Evolutionary conservation across 2,888 invertebrate species (phyloP).

Genomic region (Drepana falcataria): DNA sequence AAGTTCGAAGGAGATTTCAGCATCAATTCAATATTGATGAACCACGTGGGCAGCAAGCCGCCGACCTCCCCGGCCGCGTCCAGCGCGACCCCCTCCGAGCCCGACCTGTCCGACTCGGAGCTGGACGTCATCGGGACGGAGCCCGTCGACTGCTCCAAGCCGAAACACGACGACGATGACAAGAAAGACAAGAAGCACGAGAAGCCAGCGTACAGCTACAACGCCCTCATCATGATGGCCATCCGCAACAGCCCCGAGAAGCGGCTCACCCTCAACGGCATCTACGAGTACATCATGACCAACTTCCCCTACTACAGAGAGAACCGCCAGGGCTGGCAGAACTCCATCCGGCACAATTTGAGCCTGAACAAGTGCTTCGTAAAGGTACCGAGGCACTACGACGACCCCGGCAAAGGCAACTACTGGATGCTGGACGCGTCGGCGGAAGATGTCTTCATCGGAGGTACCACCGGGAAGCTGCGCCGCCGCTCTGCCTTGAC

Average conservation of each 20-base stretch:
- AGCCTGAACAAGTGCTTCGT: slow-evolving; percentile 99
- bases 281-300: slow-evolving; percentile 99
- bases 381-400: slow-evolving; percentile 97
- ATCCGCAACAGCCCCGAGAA: slow-evolving; percentile 96
- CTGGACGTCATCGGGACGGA: slow-evolving; percentile 88
- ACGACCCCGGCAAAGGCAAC: slow-evolving; percentile 99
- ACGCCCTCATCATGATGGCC: slow-evolving; percentile 99
- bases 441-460: slow-evolving; percentile 99
- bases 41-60: slow-evolving; percentile 62
- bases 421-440: slow-evolving; percentile 99
- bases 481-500: slow-evolving; percentile 93
- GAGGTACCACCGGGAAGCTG: slow-evolving; percentile 96
- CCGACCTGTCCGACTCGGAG: slow-evolving; percentile 81
- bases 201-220: slow-evolving; percentile 99
- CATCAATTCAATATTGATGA: slow-evolving; percentile 87
- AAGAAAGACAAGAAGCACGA: slow-evolving; percentile 84
- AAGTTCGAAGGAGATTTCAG: slow-evolving; percentile 86
- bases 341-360: slow-evolving; percentile 98
- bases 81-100: slow-evolving; percentile 58
- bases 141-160: slow-evolving; percentile 83
- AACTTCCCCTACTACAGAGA: slow-evolving; percentile 99
- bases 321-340: slow-evolving; percentile 99
- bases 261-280: slow-evolving; percentile 95
- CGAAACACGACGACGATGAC: slow-evolving; percentile 48
- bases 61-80: slow-evolving; percentile 63